These are phyloP conservation scores for Actinemys pallida DNA, from an alignment of 2,113 vertebrate genomes.

Conservation along the genomic window DNA sequence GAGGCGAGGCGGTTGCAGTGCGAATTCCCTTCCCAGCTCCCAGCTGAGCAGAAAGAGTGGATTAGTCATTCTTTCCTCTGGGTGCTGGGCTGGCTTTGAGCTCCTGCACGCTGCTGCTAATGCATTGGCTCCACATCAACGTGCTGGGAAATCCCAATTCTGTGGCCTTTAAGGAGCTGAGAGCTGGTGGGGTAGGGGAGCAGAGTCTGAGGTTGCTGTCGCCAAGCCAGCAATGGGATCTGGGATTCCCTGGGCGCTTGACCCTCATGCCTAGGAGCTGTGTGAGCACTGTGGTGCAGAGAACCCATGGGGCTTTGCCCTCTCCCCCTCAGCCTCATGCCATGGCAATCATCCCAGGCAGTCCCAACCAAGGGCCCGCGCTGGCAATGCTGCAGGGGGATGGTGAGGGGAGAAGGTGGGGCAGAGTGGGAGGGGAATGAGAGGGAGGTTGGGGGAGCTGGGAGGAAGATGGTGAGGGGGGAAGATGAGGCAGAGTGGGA, in stretches of 20 bases:
- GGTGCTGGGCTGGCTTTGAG: not conserved
- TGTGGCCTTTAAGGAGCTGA: not conserved
- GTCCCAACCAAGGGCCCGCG: too few relatives aligned
- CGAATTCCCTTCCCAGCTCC: not conserved
- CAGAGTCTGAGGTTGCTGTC: not conserved
- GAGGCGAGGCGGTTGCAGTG: rapidly evolving
- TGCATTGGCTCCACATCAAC: not conserved
- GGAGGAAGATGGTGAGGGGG: rapidly evolving
- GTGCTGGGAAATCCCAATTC: not conserved
- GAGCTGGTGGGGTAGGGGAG: not conserved
- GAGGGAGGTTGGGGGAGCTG: too few relatives aligned
- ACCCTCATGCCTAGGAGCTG: not conserved
- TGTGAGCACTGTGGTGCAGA: not conserved
- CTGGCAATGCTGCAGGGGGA: too few relatives aligned
- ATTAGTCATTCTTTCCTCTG: not conserved
- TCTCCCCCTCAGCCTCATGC: not conserved
- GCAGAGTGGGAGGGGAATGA: rapidly evolving
- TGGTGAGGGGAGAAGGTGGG: rapidly evolving
- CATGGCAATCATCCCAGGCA: too few relatives aligned
- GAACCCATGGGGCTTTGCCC: not conserved
- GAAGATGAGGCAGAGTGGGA: too few relatives aligned
- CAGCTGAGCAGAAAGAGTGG: not conserved
- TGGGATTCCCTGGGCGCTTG: not conserved
- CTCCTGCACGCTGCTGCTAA: not conserved
- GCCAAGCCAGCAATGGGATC: not conserved